phyloP scores from a whole-genome alignment of 2,888 invertebrate species.

The Sarcophaga caerulescens region DNA sequence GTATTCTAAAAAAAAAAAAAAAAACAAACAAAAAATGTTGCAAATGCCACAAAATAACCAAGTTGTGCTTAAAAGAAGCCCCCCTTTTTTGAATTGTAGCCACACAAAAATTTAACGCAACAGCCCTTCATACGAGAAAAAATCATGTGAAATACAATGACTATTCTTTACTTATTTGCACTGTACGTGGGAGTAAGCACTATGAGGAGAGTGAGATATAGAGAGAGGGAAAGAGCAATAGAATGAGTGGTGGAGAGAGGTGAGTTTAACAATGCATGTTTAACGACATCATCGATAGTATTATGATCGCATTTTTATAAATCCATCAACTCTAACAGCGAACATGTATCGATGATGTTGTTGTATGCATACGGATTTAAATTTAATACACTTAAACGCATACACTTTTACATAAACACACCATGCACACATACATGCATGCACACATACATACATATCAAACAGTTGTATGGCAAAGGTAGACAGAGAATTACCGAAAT shows the following conservation, averaged over 20 bases:
- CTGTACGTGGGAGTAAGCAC: neutral
- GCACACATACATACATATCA: constrained; percentile 2
- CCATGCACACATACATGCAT: neutral
- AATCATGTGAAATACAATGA: no score
- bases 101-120: no score
- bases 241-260: neutral
- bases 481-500: constrained; percentile 13
- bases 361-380: constrained; percentile 60
- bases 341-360: constrained; percentile 60
- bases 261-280: neutral
- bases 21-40: no score
- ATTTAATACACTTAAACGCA: constrained; percentile 3
- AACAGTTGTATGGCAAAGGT: neutral
- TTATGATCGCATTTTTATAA: constrained; percentile 59
- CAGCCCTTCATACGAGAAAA: no score
- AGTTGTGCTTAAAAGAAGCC: no score
- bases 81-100: no score
- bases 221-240: neutral
- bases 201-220: neutral
- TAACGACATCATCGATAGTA: constrained; percentile 34
- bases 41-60: no score
- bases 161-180: no score
- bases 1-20: no score
- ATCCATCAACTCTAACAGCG: constrained; percentile 57
- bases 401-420: neutral